Conservation (phyloP, 2,888 invertebrate genomes). For the Ornithoptera priamus region DNA sequence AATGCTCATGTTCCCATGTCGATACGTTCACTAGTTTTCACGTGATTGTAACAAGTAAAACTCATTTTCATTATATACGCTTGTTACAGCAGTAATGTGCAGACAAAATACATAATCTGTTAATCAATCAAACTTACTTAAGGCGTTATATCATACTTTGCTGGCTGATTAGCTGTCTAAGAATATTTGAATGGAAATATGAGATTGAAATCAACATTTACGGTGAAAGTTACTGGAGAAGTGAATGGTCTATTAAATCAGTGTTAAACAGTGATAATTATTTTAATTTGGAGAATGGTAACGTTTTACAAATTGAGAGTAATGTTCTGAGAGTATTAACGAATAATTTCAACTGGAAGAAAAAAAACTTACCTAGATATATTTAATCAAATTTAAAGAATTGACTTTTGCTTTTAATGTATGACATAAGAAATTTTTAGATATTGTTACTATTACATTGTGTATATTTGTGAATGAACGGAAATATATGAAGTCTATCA, state of each 20-base stretch:
- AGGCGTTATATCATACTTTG: constrained; percentile 1
- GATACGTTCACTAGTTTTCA: too few species aligned
- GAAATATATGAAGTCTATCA: too few species aligned
- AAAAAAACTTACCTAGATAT: background rate
- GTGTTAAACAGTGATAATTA: constrained; percentile 7
- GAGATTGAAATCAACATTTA: constrained; percentile 10
- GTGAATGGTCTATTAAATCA: constrained; percentile 2
- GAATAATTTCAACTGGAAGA: background rate
- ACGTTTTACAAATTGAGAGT: background rate
- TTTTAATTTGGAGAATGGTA: background rate
- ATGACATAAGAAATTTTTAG: too few species aligned
- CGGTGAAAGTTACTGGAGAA: constrained; percentile 5
- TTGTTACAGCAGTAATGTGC: background rate
- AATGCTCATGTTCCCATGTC: too few species aligned
- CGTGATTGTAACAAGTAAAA: too few species aligned
- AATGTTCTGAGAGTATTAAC: background rate
- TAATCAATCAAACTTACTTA: background rate
- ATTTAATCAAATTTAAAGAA: background rate
- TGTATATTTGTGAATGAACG: too few species aligned
- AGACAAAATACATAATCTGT: background rate
- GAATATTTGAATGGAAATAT: constrained; percentile 3
- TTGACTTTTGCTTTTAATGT: too few species aligned
- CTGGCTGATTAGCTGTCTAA: constrained; percentile 2
- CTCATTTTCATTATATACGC: background rate
- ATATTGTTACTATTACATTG: too few species aligned